Evolutionary conservation across 2,797 vertebrate species (phyloP).

Genomic region (Ctenopoma multispine): DNA sequence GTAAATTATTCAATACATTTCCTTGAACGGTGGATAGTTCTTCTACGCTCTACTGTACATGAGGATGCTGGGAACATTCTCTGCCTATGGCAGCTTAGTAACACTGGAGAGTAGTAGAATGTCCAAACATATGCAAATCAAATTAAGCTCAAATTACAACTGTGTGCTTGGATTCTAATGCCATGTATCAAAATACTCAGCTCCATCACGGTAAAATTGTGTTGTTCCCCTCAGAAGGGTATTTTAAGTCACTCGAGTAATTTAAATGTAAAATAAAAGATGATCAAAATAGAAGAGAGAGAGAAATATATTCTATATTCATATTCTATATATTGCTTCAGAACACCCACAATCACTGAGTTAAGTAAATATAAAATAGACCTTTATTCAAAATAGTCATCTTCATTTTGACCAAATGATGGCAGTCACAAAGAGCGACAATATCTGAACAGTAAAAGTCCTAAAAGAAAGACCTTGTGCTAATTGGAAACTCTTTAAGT

Average conservation of each 20-base stretch:
- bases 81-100: conserved; percentile 34
- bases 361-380: conserved; percentile 28
- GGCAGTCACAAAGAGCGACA: conserved; percentile 36
- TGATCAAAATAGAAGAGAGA: conserved; percentile 45
- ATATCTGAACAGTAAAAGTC: conserved; percentile 49
- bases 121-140: conserved; percentile 71
- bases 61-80: conserved; percentile 21
- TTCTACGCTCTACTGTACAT: not conserved
- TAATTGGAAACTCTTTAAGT: conserved; percentile 71
- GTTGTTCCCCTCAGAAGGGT: conserved; percentile 38
- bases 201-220: conserved; percentile 60
- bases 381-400: conserved; percentile 21
- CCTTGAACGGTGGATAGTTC: not conserved
- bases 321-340: conserved; percentile 8
- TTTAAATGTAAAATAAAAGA: conserved; percentile 38
- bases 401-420: conserved; percentile 51
- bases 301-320: conserved; percentile 26
- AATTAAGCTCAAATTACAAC: conserved; percentile 71
- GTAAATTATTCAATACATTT: conserved; percentile 7
- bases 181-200: conserved; percentile 58
- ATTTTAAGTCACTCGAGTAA: conserved; percentile 11
- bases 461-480: conserved; percentile 40
- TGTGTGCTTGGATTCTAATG: conserved; percentile 60
- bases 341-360: conserved; percentile 20
- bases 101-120: conserved; percentile 45